Base-by-base conservation (phyloP, 37 sponge, comb jelly and placozoan species). In the Beroe ovata region DNA sequence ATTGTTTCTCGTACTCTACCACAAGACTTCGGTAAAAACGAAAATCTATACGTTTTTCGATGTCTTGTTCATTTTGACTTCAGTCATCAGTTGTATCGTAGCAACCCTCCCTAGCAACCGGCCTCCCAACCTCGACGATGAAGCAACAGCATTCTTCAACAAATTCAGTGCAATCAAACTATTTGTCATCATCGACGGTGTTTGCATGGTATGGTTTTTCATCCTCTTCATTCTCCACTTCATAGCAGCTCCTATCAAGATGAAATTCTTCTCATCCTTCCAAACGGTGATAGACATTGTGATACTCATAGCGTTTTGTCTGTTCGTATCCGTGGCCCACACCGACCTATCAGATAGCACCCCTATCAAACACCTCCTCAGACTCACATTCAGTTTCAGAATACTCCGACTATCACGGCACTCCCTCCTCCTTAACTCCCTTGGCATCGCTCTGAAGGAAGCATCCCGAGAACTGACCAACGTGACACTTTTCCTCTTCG, bases 161-260 rank as follows among this genome's bases (percentile, higher is more conserved):
- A 30, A 54, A 6, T 77, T 36, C 54, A 35, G 84, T 0, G 84
- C 84, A 1, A 77, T 42, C 47, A 16, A 35, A 42, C 18, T 77
- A 11, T 77, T 77, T 77, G 84, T 77, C 25, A 8, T 20, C 36
- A 77, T 77, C 18, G 84, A 77, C 33, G 84, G 38, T 39, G 54
- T 36, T 11, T 77, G 84, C 25, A 77, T 77, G 84, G 33, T 77
- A 14, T 77, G 84, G 84, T 77, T 77, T 41, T 40, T 40, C 47
- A 40, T 77, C 21, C 42, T 77, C 33, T 77, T 77, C 54, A 33
- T 77, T 23, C 84, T 77, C 8, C 84, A 77, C 22, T 77, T 77
- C 38, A n/a, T 42, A 20, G 84, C 84, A 1, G 84, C 84, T 22
- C 84, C 84, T 4, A 30, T 21, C 26, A 77, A 77, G 41, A 23